phyloP scores from a whole-genome alignment of 2,113 vertebrate species.

The Hippocampus barbouri region DNA sequence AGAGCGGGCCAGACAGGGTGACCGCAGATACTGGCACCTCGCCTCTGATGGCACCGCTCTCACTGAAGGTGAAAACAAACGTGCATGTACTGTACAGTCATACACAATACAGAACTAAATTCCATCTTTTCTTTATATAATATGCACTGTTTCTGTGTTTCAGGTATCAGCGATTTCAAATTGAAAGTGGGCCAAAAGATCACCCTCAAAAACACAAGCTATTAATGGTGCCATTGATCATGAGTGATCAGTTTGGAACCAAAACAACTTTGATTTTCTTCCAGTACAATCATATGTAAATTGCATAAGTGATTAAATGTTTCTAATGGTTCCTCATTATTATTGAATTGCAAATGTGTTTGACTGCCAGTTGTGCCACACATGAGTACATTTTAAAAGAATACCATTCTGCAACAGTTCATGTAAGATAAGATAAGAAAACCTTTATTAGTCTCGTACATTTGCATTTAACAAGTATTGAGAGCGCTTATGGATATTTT shows the following conservation, averaged over 20 bases:
- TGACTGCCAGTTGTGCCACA: not conserved
- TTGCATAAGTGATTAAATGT: not conserved
- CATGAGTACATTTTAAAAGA: not conserved
- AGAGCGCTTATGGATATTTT: too few relatives aligned
- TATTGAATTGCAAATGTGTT: not conserved
- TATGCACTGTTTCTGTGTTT: constrained; percentile 10
- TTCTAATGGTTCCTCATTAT: not conserved
- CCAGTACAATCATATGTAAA: not conserved
- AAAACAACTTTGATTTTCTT: not conserved
- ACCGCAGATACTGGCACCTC: constrained; percentile 82
- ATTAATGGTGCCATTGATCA: constrained; percentile 39
- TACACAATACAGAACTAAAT: not conserved
- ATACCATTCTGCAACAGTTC: not conserved
- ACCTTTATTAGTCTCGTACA: too few relatives aligned
- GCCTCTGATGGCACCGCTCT: constrained; percentile 61
- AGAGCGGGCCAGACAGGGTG: constrained; percentile 61
- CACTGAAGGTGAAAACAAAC: constrained; percentile 73
- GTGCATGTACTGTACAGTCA: not conserved
- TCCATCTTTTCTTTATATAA: not conserved
- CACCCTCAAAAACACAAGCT: constrained; percentile 71
- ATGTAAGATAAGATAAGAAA: too few relatives aligned
- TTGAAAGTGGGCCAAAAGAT: constrained; percentile 72
- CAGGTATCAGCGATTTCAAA: constrained; percentile 83
- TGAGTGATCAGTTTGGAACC: not conserved
- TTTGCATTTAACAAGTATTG: too few relatives aligned